A percentile compares a stretch with the other conserved stretches of the same genome.
These are phyloP conservation scores for Nymphalis urticae DNA, from an alignment of 2,888 invertebrate species.

Conservation along the genomic window DNA sequence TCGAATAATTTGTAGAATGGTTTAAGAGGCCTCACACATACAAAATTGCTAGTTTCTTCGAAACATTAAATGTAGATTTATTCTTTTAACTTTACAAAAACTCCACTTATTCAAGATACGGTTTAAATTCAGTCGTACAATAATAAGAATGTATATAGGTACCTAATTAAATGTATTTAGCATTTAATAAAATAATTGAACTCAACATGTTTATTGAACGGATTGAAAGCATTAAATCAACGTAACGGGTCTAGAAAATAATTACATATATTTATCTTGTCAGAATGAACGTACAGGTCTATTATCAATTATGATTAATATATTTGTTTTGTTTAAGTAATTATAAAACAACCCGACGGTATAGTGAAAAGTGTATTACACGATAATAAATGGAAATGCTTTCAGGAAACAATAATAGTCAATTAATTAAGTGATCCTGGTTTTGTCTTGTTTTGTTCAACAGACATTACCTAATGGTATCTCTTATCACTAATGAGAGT, in stretches of 20 bases:
- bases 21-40: constrained; percentile 49
- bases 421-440: constrained; percentile 66
- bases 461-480: constrained; percentile 54
- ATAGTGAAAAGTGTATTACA: not conserved
- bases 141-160: not conserved
- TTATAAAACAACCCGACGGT: not conserved
- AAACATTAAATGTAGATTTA: not conserved
- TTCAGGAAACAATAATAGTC: constrained; percentile 55
- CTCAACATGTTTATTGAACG: constrained; percentile 24
- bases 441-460: constrained; percentile 12
- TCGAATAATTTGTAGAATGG: constrained; percentile 56
- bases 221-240: constrained; percentile 61
- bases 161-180: no score
- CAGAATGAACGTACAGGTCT: constrained; percentile 60
- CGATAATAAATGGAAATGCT: not conserved
- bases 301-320: constrained; percentile 71
- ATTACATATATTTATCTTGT: constrained; percentile 69
- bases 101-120: not conserved
- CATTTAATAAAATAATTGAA: not conserved
- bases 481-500: constrained; percentile 69
- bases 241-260: constrained; percentile 53
- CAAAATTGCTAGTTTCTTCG: constrained; percentile 40
- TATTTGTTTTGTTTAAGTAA: constrained; percentile 24
- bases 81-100: not conserved
- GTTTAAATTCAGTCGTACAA: not conserved